Evolutionary conservation across 2,113 vertebrate species (phyloP), one percentile per base, ranked within the genome.

Genomic region (Oreochromis tanganicae): DNA sequence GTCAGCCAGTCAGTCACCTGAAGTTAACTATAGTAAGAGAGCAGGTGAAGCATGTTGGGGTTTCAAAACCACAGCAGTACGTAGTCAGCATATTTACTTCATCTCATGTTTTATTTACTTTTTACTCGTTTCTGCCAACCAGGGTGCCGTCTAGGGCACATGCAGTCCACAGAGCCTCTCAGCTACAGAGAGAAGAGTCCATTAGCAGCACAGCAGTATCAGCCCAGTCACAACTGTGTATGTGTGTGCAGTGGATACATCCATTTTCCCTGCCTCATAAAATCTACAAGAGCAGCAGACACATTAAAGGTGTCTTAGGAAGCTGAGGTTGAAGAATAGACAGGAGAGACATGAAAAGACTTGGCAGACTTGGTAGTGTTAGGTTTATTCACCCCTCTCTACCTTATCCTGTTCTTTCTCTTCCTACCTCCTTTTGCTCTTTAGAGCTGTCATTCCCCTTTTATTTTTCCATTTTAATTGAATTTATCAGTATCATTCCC

Each of bases 241-340:
- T 55, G 41, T 80, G 82, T 83, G 85, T 86, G 85, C 79, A 87
- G 80, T 34, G 29, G 83, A 90, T 52, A 75, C 73, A 92, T 88
- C 86, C 85, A 57, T 90, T 95, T 94, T 91, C 88, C 83, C 54
- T 85, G 75, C 89, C 83, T 93, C 86, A 92, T 92, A 87, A 91
- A 94, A 91, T 91, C 84, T 89, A 87, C 89, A 92, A 90, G 88
- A 94, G 91, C 86, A 89, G 91, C 86, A 93, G 89, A 91, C 82
- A 84, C 83, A 92, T 94, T 94, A 88, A 93, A 88, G 87, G 87
- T 90, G 86, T 92, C 91, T 88, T 84, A 75, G 82, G 46, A 55
- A 91, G 86, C 57, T 10, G 24, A 86, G 80, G 87, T 87, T 79
- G 86, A 85, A 75, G 83, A 90, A 90, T 73, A 92, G 85, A 57